phyloP scores from a whole-genome alignment of 2,888 invertebrate genomes.

The Netelia melanura region DNA sequence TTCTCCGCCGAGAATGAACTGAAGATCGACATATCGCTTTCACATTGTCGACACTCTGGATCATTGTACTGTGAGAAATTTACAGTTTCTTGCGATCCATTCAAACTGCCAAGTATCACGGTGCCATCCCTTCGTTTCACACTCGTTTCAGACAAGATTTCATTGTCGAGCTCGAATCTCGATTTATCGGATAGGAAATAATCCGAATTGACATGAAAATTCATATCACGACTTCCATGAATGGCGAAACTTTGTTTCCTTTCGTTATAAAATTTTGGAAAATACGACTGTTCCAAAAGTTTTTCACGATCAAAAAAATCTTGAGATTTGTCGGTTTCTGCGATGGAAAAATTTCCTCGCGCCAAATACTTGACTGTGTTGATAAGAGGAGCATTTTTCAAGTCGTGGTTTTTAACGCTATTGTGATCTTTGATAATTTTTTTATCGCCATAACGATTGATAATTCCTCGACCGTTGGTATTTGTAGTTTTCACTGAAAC shows the following conservation, averaged over 20 bases:
- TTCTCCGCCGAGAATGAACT: constrained; percentile 75
- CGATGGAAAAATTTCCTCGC: constrained; percentile 30
- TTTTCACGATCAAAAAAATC: constrained; percentile 49
- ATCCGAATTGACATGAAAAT: constrained; percentile 48
- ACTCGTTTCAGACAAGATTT: not conserved
- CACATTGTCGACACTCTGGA: constrained; percentile 57
- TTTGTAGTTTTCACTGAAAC: not conserved
- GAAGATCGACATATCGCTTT: constrained; percentile 68
- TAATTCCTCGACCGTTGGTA: not conserved
- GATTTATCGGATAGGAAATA: constrained; percentile 47
- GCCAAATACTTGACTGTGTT: constrained; percentile 68
- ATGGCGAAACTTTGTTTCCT: constrained; percentile 65
- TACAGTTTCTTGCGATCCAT: constrained; percentile 60
- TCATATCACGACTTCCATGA: constrained; percentile 61
- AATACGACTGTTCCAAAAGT: constrained; percentile 29
- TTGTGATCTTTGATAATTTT: not conserved
- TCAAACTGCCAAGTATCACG: constrained; percentile 10
- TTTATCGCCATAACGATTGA: not conserved
- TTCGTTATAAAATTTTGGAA: not conserved
- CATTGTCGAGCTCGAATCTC: not conserved
- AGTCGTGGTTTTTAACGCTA: not conserved
- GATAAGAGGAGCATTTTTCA: constrained; percentile 14
- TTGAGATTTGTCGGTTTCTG: constrained; percentile 35
- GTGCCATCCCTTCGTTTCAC: not conserved
- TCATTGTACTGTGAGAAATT: constrained; percentile 44